These are phyloP conservation scores for Lymantria monacha DNA, from an alignment of 2,888 invertebrate genomes.

Conservation along the genomic window DNA sequence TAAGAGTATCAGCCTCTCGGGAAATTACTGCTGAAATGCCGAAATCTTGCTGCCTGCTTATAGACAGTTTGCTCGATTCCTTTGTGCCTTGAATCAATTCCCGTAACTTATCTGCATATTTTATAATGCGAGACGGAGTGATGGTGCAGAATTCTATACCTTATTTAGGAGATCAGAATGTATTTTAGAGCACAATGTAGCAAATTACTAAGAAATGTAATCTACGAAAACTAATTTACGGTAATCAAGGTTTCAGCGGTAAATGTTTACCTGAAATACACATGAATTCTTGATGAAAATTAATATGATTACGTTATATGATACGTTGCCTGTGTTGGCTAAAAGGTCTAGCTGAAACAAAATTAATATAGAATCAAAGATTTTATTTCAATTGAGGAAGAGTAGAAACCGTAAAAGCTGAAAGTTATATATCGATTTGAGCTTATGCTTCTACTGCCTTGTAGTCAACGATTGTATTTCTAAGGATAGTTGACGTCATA, in stretches of 20 bases:
- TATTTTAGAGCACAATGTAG: conserved; percentile 35
- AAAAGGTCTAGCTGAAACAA: not conserved
- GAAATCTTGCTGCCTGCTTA: conserved; percentile 71
- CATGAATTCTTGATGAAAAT: not conserved
- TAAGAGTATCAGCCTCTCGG: conserved; percentile 70
- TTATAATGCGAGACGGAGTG: conserved; percentile 74
- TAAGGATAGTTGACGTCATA: too few relatives aligned
- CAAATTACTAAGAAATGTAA: conserved; percentile 37
- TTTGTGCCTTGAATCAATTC: conserved; percentile 80
- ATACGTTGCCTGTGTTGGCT: not conserved
- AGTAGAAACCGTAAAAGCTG: too few relatives aligned
- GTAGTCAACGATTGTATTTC: too few relatives aligned
- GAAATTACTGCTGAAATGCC: conserved; percentile 72
- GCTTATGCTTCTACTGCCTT: too few relatives aligned
- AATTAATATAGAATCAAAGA: not conserved
- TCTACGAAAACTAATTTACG: conserved; percentile 28
- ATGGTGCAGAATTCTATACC: conserved; percentile 53
- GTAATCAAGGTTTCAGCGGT: conserved; percentile 17
- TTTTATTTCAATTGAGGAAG: too few relatives aligned
- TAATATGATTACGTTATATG: not conserved
- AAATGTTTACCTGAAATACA: conserved; percentile 3
- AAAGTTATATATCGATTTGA: too few relatives aligned
- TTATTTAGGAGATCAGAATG: conserved; percentile 21
- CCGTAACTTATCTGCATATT: conserved; percentile 80
- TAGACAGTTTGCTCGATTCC: conserved; percentile 68